A percentile compares a stretch with the other conserved stretches of the same genome.
Conservation (phyloP, 1,140 invertebrate species). For the Agrilus planipennis region DNA sequence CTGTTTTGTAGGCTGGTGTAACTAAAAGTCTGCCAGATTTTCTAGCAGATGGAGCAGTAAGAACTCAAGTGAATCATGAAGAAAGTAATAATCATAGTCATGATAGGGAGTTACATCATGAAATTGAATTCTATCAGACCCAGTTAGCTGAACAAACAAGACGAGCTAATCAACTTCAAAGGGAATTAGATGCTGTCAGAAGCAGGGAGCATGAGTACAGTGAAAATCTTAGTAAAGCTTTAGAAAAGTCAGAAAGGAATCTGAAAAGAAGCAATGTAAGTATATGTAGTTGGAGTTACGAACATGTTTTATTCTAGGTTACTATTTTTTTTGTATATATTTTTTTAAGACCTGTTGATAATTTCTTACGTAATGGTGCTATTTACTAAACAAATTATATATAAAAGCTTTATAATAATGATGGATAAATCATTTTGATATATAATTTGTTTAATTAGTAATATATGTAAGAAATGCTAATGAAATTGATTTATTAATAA, state of each 20-base stretch:
- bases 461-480: no score
- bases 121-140: slow-evolving; percentile 40
- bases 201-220: slow-evolving; percentile 40
- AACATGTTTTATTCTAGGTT: no score
- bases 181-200: slow-evolving; percentile 39
- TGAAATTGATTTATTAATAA: no score
- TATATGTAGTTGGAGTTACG: no score
- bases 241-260: slow-evolving; percentile 46
- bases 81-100: slow-evolving; percentile 35
- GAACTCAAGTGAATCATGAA: slow-evolving; percentile 27
- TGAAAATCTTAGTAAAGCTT: slow-evolving; percentile 38
- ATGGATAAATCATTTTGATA: no score
- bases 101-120: slow-evolving; percentile 39
- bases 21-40: slow-evolving; percentile 59
- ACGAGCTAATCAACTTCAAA: slow-evolving; percentile 39
- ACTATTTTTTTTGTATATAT: no score
- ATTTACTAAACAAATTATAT: no score
- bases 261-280: slow-evolving; percentile 44
- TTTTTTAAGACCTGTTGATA: no score
- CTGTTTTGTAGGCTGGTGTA: slow-evolving; percentile 29
- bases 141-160: slow-evolving; percentile 41
- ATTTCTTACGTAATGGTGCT: no score
- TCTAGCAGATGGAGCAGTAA: slow-evolving; percentile 57
- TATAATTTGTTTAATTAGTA: no score
- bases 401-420: no score